Base-by-base conservation (phyloP, 1,140 invertebrate species). In the Lepidostoma basale region DNA sequence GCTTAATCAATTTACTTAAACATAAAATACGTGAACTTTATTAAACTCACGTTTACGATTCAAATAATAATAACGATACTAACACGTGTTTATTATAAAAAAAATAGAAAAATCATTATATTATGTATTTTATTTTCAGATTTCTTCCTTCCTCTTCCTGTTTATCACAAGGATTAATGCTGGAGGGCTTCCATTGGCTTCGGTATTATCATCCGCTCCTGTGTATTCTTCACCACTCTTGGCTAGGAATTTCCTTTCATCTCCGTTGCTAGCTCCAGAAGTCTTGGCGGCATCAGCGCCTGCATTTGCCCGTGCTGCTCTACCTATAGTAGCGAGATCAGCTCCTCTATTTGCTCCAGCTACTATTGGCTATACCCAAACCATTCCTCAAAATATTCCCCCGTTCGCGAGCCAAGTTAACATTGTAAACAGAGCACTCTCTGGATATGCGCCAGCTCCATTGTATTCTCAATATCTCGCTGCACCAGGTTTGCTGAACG, bases 341-440 rank as follows among this genome's bases (percentile, higher is more conserved):
- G 74, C 39, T 26, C 66, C 67, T 10, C 67, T 67, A 16, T 23
- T 69, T 10, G 23, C 62, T n/a, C 26, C 67, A n/a, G 77, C 80
- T 14, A 74, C 77, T 12, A 73, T 81, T 3, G 78, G 75, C 8
- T 81, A 82, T 66, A 78, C 82, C 49, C 79, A 82, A 69, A 77
- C 78, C n/a, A 74, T 80, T 42, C 85, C 85, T 5, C 83, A 85
- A 63, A 85, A 86, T 62, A 77, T 86, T 52, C 83, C 84, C 28
- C 85, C 85, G 3, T 83, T 83, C 58, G 83, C 83, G 1, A 79
- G 81, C 5, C 83, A 85, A 76, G 74, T 85, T 30, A 85, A 79
- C 73, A 78, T 85, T 3, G 78, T 78, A 33, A 85, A 78, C 40
- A 81, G 77, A 72, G 79, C 77, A 23, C 62, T 85, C 0, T 78